Evolutionary conservation across 2,113 vertebrate genomes (phyloP).

Genomic region (Salvator merianae): DNA sequence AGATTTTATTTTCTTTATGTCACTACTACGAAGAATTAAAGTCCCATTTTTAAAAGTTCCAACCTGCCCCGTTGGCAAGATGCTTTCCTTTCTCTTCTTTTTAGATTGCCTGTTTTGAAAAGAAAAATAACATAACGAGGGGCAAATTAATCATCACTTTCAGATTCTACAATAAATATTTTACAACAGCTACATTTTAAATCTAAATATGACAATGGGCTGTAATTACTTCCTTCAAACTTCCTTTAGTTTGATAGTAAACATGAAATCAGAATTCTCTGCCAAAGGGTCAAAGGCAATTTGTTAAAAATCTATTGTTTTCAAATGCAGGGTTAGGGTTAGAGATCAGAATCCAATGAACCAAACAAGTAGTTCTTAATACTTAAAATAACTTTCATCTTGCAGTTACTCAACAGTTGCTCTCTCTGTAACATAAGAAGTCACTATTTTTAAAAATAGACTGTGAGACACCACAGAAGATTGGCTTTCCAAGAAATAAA

Average conservation of each 20-base stretch:
- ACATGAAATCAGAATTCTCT: not conserved
- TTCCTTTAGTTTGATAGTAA: not conserved
- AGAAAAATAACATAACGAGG: not conserved
- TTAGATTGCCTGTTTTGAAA: slow-evolving; percentile 73
- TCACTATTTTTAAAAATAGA: not conserved
- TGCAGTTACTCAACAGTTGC: not conserved
- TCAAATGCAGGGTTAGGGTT: too few species aligned
- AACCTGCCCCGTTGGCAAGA: slow-evolving; percentile 81
- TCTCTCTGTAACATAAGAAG: not conserved
- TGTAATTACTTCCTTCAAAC: not conserved
- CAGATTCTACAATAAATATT: not conserved
- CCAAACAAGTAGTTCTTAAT: not conserved
- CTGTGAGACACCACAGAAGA: not conserved
- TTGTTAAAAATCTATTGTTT: not conserved
- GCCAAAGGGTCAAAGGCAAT: not conserved
- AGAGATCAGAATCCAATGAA: not conserved
- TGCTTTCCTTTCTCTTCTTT: slow-evolving; percentile 73
- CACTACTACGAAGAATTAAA: slow-evolving; percentile 83
- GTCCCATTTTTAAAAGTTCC: slow-evolving; percentile 93
- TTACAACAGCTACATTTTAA: not conserved
- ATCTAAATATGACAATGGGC: not conserved
- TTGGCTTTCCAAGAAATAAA: not conserved
- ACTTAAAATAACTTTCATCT: not conserved
- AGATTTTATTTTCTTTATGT: slow-evolving; percentile 90
- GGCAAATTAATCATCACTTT: not conserved